Evolutionary conservation across 1,140 invertebrate species (phyloP), one percentile per base, ranked within the genome.

Genomic region (Bombus waltoni): DNA sequence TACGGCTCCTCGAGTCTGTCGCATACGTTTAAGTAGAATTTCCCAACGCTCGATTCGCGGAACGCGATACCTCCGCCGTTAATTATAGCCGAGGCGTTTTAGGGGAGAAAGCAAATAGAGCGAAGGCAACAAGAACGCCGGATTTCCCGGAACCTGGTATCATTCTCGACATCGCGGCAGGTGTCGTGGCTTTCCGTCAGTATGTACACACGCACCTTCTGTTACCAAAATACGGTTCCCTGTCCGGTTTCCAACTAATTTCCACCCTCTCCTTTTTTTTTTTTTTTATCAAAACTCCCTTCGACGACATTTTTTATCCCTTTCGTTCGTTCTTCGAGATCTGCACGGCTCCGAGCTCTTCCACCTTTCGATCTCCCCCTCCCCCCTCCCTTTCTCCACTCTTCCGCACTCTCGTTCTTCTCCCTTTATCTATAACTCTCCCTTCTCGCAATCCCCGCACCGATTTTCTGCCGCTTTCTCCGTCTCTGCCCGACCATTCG

Each of bases 91-190:
- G 18, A 11, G 4, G 25, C 25, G 32, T 35, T 35, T 35, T 25
- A 22, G 38, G 74, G n/a, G 38, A 44, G 38, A 44, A 57, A 53
- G 47, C 62, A 47, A 68, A 57, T 57, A 44, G 47, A 40, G 22
- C n/a, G 38, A 22, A 42, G 74, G 82, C 74, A 78, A 83, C 65
- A 70, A 84, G 75, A 76, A 71, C 35, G 40, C 22, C 72, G 68
- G n/a, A 59, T 80, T 85, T 80, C 83, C 76, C 32, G 68, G 65
- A 80, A 72, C 83, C 3, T 53, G 66, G 32, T 85, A 86, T 86
- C 84, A 25, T 75, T 86, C 59, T 66, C 42, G 62, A 38, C 44
- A 86, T 81, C 78, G 70, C 79, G 84, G 44, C 84, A 86, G 84
- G 84, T 86, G 84, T 75, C 83, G 32, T 1, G 22, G 57, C 42